A percentile compares a stretch with the other conserved stretches of the same genome.
Conservation (phyloP, 1,140 invertebrate species). For the Drosophila pandora region DNA sequence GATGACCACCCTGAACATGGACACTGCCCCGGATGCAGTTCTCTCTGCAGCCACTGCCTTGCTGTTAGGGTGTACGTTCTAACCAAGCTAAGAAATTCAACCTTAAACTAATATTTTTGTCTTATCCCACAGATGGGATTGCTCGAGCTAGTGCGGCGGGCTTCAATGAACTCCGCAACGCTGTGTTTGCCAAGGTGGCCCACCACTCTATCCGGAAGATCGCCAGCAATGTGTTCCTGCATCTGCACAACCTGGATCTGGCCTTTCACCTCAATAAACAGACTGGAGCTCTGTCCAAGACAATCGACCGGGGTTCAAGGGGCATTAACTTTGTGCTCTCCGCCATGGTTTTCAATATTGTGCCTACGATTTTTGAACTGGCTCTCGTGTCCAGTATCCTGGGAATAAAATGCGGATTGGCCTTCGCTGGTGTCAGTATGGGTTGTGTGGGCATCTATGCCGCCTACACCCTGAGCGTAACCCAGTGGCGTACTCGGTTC, state of each 20-base stretch:
- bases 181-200: slow-evolving; percentile 99
- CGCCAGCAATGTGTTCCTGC: slow-evolving; percentile 98
- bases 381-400: slow-evolving; percentile 95
- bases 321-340: slow-evolving; percentile 99
- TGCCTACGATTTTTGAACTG: slow-evolving; percentile 98
- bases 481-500: slow-evolving; percentile 98
- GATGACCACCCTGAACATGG: slow-evolving; percentile 91
- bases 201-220: slow-evolving; percentile 98
- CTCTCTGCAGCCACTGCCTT: slow-evolving; percentile 90
- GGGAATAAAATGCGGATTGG: slow-evolving; percentile 89
- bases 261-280: slow-evolving; percentile 97
- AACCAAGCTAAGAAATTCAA: neutral
- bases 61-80: slow-evolving; percentile 94
- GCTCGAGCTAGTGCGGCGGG: slow-evolving; percentile 94
- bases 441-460: slow-evolving; percentile 96
- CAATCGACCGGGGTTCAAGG: slow-evolving; percentile 94
- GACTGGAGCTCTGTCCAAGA: slow-evolving; percentile 92
- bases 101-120: neutral
- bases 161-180: slow-evolving; percentile 98
- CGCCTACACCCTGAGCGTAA: slow-evolving; percentile 94
- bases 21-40: slow-evolving; percentile 89
- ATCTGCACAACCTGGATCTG: slow-evolving; percentile 97
- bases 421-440: slow-evolving; percentile 93
- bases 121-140: slow-evolving; percentile 91
- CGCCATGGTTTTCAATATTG: slow-evolving; percentile 98